Evolutionary conservation across 2,113 vertebrate genomes (phyloP), one percentile per base, ranked within the genome.

Genomic region (Pungitius pungitius): DNA sequence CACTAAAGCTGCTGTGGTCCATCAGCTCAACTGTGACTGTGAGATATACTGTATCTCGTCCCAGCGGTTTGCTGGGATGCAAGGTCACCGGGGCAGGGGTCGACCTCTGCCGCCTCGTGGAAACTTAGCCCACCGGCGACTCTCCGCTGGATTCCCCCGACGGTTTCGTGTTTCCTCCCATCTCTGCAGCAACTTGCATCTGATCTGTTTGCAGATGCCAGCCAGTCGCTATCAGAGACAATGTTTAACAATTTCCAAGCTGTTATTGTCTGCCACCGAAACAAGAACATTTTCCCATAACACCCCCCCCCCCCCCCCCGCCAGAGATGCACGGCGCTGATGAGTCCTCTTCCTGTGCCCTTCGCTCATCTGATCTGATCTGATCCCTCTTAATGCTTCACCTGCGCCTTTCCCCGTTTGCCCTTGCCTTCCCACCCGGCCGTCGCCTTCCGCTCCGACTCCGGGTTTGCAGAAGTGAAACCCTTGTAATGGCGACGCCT

Each of bases 231-330:
- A 92, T 89, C 91, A 54, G 83, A 84, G 61, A 88, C 82, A 87
- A 73, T 86, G 83, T 90, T 91, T 86, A 88, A 92, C 88, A 84
- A 89, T 90, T 85, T 88, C 75, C 7, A 84, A 85, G 68, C 62
- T 89, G 88, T 91, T 91, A 90, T 88, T 91, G 85, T 92, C 87
- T 92, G 83, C 71, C 49, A 72, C 85, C 85, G 85, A 91, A 88
- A 81, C 83, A 35, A 33, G 26, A 81, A 73, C 75, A 87, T 79
- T 92, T 92, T 93, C 93, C 92, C 93, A 94, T 91, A 91, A 89
- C 91, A 91, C 78, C 43, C 69, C 33, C 6, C 61, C 62, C 37
- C 70, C 91, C 90, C 78, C 43, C 69, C 33, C 6, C 61, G 64
- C 37, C 70, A 33, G 67, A 86, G 91, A 93, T 93, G 88, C 62